These are phyloP conservation scores for Tribolium madens DNA, from an alignment of 1,140 invertebrate species.

Conservation along the genomic window DNA sequence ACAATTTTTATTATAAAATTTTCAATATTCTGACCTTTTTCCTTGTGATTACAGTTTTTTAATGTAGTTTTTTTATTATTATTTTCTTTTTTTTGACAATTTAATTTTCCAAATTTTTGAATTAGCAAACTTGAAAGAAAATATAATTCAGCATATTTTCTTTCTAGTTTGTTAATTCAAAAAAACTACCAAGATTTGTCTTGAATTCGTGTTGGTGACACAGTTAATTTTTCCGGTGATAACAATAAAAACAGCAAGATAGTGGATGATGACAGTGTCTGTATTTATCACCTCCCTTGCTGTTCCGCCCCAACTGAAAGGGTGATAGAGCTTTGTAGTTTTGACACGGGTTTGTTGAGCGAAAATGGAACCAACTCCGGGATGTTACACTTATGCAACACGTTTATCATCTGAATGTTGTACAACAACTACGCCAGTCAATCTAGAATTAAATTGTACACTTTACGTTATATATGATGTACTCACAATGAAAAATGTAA, in stretches of 20 bases:
- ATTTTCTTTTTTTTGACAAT: no score
- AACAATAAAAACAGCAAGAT: conserved; percentile 15
- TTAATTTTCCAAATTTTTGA: no score
- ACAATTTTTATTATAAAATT: no score
- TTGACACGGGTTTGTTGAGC: conserved; percentile 42
- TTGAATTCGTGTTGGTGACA: background rate
- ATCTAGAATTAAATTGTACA: conserved; percentile 36
- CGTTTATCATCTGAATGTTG: conserved; percentile 33
- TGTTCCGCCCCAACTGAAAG: background rate
- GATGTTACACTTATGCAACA: conserved; percentile 30
- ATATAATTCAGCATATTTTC: no score
- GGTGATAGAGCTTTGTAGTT: conserved; percentile 43
- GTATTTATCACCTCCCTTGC: conserved; percentile 17
- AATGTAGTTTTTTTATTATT: no score
- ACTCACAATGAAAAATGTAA: conserved; percentile 39
- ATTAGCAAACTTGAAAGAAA: no score
- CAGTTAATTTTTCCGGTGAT: background rate
- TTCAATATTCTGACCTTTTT: no score
- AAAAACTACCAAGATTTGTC: background rate
- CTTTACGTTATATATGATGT: conserved; percentile 38
- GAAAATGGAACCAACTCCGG: conserved; percentile 41
- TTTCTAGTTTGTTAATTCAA: no score
- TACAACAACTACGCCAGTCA: conserved; percentile 24
- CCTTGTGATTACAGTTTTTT: no score
- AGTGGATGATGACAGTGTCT: conserved; percentile 5